A percentile compares a stretch with the other conserved stretches of the same genome.
Conservation (phyloP, 2,113 vertebrate genomes). For the Oxyruncus cristatus region DNA sequence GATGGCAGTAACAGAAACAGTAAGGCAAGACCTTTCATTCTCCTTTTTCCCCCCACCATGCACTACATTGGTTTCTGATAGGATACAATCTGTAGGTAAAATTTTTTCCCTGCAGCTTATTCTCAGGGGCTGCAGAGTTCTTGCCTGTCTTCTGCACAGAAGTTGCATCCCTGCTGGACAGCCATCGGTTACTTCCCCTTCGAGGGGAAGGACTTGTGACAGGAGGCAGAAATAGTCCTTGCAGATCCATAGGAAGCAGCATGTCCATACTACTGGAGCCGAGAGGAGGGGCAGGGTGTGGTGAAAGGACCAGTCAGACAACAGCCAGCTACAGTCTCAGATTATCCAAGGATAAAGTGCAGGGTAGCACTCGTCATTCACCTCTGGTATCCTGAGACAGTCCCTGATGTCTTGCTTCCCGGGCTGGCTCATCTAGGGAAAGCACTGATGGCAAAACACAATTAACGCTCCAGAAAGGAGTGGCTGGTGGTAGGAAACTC, state of each 20-base stretch:
- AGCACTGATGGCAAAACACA: neutral
- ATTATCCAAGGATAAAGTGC: neutral
- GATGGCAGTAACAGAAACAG: neutral
- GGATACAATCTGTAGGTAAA: neutral
- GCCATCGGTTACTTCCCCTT: neutral
- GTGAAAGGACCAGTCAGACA: fast-evolving
- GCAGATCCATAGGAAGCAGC: neutral
- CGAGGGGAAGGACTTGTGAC: neutral
- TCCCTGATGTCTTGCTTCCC: fast-evolving
- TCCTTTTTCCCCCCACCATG: neutral
- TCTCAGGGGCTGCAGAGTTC: neutral
- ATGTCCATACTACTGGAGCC: neutral
- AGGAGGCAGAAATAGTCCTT: neutral
- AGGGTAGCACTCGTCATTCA: neutral
- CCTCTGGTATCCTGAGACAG: no score
- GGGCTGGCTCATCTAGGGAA: neutral
- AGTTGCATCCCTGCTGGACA: neutral
- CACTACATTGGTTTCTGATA: neutral
- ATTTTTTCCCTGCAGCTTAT: neutral
- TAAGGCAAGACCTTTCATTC: neutral
- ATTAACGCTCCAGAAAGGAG: neutral
- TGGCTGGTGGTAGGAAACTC: neutral
- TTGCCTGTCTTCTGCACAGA: neutral
- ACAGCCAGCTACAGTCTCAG: neutral
- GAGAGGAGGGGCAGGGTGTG: neutral